Conservation (phyloP, 64 coral and sea anemone genomes). For the Dendronephthya gigantea region DNA sequence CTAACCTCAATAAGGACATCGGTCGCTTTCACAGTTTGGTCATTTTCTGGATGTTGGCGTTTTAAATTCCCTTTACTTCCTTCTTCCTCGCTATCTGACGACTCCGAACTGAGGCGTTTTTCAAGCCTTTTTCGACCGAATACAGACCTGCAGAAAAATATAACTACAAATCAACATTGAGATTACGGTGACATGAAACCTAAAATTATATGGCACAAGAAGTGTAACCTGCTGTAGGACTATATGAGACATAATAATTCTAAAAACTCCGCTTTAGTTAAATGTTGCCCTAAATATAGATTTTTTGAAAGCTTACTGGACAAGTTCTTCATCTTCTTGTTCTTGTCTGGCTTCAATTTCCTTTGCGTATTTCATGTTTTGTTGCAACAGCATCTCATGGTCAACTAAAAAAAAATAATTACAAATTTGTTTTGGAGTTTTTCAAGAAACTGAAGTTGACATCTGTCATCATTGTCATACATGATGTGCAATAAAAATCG, state of each 20-base stretch:
- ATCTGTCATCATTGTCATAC: background rate
- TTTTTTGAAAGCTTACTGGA: too few relatives aligned
- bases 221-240: too few relatives aligned
- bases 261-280: too few relatives aligned
- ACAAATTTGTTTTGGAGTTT: background rate
- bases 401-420: conserved; percentile 50
- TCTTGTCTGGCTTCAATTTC: conserved; percentile 58
- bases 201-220: too few relatives aligned
- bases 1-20: conserved; percentile 87
- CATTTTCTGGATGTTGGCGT: background rate
- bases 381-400: conserved; percentile 53
- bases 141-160: conserved; percentile 40
- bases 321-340: conserved; percentile 78
- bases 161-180: too few relatives aligned
- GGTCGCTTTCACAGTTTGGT: conserved; percentile 45
- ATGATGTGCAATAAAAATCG: background rate
- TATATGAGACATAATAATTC: too few relatives aligned
- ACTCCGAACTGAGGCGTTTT: conserved; percentile 49
- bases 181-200: too few relatives aligned
- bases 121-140: conserved; percentile 76
- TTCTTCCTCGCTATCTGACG: conserved; percentile 25
- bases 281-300: too few relatives aligned
- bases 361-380: conserved; percentile 58
- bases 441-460: background rate
- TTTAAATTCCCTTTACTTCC: conserved; percentile 20